Evolutionary conservation across 2,888 invertebrate genomes (phyloP), one percentile per base, ranked within the genome.

Genomic region (Pristionchus arcanus): DNA sequence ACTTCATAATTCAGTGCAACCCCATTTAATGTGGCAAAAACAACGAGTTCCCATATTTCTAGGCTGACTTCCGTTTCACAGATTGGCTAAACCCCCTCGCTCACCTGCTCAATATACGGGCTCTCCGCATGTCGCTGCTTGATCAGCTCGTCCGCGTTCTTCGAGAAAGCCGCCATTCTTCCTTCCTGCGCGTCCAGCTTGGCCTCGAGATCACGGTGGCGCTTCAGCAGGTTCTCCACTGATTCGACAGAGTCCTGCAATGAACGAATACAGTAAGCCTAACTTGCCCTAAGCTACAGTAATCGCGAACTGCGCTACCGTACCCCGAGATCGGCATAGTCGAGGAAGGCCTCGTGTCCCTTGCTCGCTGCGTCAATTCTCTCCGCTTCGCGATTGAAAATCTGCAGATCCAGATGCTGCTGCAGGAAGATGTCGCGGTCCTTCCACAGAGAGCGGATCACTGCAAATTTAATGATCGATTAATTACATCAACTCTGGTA

Each of bases 281-380:
- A 7, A 16, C 66, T 4, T n/a, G 66, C 25, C 4, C 37, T n/a
- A 15, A 42, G 16, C 49, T 49, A n/a, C 81, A 42, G 53, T 42
- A 83, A 16, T 34, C 42, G 15, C 13, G 4, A 49, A 83, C 34
- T 21, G 81, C 49, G 21, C 53, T 84, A 55, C 84, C 53, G 84
- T 84, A 97, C 97, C 92, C 98, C 98, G 81, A 97, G 96, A 92
- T 98, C 97, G 37, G 90, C 90, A 77, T 87, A 97, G 93, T 98
- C 98, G 34, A 99, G 96, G 96, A 98, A 98, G 0, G 98, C 98
- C 95, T 98, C 97, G 95, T 99, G 98, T 28, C 98, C 97, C 89
- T 97, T 97, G 86, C 98, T 98, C 21, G 97, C 97, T 0, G 98
- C 98, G 96, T 99, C 98, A 91, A 99, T 97, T 95, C 98, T 97